A percentile compares a stretch with the other conserved stretches of the same genome.
phyloP scores from a whole-genome alignment of 2,113 vertebrate genomes.

The Gallinago jamesoni region DNA sequence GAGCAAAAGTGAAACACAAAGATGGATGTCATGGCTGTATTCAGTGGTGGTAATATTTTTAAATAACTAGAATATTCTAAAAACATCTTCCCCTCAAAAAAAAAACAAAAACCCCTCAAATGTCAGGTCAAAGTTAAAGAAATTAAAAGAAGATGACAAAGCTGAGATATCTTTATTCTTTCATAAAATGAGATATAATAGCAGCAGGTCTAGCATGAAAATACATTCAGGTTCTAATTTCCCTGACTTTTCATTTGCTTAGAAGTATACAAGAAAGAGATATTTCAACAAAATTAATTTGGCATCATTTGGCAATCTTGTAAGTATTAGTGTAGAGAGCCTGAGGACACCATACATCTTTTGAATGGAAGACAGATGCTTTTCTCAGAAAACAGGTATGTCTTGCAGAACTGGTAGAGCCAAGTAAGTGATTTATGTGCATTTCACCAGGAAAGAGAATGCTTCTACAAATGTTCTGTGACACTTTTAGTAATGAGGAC shows the following conservation, averaged over 20 bases:
- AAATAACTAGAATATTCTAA: not conserved
- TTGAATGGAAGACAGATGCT: not conserved
- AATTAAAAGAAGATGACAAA: not conserved
- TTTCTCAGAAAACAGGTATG: not conserved
- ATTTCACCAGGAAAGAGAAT: not conserved
- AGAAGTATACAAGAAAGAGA: not conserved
- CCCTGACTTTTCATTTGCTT: not conserved
- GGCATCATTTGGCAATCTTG: not conserved
- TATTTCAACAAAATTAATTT: not conserved
- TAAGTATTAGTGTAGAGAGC: not conserved
- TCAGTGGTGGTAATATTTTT: not conserved
- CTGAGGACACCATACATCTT: not conserved
- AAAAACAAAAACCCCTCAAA: accelerated
- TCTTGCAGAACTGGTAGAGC: not conserved
- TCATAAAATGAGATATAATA: not conserved
- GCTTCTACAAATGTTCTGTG: not conserved
- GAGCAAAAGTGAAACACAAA: not conserved
- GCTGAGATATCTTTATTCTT: not conserved
- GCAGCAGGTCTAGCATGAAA: not conserved
- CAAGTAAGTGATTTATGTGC: not conserved
- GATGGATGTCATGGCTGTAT: not conserved
- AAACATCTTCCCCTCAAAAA: not conserved
- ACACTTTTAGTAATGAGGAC: not conserved
- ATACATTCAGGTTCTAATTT: not conserved
- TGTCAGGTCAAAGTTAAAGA: not conserved